These are phyloP conservation scores for Myiotriccus ornatus DNA, from an alignment of 2,797 vertebrate genomes.

Conservation along the genomic window DNA sequence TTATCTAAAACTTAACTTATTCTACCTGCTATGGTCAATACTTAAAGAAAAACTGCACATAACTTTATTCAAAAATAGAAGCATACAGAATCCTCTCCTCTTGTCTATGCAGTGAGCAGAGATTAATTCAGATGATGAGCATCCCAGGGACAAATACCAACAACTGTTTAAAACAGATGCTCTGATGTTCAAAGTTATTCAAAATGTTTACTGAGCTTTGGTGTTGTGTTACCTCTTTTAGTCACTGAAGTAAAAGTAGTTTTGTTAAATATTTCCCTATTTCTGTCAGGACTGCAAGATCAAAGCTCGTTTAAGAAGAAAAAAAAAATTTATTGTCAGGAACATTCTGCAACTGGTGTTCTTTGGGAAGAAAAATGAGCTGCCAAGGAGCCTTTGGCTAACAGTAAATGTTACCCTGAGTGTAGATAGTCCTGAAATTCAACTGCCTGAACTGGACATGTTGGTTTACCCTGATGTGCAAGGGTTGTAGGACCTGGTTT, in stretches of 20 bases:
- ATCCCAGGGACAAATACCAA: neutral
- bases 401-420: neutral
- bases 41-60: neutral
- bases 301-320: neutral
- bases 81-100: neutral
- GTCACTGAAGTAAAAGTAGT: conserved; percentile 15
- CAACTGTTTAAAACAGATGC: conserved; percentile 41
- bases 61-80: neutral
- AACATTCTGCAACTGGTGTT: neutral
- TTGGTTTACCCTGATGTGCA: neutral
- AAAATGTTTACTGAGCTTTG: conserved; percentile 26
- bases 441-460: neutral
- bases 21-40: neutral
- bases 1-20: neutral
- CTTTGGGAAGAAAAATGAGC: neutral
- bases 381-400: neutral
- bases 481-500: neutral
- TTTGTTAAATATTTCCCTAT: conserved; percentile 10
- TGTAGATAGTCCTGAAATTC: neutral
- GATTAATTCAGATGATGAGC: neutral
- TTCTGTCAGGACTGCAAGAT: conserved; percentile 8
- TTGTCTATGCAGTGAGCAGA: neutral
- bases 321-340: neutral
- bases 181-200: conserved; percentile 38
- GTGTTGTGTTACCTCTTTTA: neutral